A percentile compares a stretch with the other conserved stretches of the same genome.
phyloP scores from a whole-genome alignment of 2,113 vertebrate genomes.

The Myrmecophaga tridactyla region DNA sequence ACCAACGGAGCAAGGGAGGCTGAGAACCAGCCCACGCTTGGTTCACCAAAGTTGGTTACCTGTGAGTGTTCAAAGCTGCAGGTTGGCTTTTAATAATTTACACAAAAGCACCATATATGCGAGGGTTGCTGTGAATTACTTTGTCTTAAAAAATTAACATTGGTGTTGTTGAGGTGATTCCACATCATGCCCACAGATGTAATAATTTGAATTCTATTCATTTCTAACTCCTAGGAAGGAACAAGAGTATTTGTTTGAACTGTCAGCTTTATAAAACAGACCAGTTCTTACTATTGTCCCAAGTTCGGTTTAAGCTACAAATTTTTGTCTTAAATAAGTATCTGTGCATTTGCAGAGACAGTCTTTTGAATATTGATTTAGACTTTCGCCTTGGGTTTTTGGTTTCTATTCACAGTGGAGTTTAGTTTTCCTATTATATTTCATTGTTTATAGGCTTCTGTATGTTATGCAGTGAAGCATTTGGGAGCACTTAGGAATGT shows the following conservation, averaged over 20 bases:
- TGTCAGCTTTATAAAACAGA: not conserved
- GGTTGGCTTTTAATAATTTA: not conserved
- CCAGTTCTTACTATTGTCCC: not conserved
- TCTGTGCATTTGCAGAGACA: not conserved
- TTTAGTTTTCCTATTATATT: not conserved
- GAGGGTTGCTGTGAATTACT: not conserved
- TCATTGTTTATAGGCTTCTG: not conserved
- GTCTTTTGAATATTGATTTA: not conserved
- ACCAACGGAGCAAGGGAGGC: not conserved
- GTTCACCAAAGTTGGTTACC: fast-evolving
- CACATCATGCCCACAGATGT: not conserved
- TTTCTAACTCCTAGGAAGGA: not conserved
- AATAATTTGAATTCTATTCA: not conserved
- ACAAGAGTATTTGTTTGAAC: not conserved
- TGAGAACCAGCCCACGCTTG: not conserved
- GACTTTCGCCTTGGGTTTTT: not conserved
- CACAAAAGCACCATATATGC: not conserved
- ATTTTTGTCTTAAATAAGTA: not conserved
- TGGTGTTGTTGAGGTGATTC: not conserved
- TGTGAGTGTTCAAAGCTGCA: not conserved
- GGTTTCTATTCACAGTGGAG: not conserved
- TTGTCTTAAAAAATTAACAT: not conserved
- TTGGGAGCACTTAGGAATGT: not conserved
- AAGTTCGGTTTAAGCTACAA: not conserved
- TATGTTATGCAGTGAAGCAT: not conserved